phyloP scores from a whole-genome alignment of 2,113 vertebrate genomes.

The Phalacrocorax aristotelis region DNA sequence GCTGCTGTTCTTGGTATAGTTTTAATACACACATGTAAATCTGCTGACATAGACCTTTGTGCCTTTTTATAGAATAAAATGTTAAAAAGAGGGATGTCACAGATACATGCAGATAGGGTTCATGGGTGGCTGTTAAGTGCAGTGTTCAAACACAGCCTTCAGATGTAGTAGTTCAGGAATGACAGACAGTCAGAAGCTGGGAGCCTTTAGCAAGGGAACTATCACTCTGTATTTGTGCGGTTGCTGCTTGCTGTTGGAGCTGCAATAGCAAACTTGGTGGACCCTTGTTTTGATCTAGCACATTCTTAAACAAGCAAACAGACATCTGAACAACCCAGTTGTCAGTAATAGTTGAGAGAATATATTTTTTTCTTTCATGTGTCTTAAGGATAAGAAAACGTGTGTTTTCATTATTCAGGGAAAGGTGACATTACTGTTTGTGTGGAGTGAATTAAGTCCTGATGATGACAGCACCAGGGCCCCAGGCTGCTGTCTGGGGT shows the following conservation, averaged over 20 bases:
- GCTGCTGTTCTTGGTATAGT: background rate
- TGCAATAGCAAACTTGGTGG: background rate
- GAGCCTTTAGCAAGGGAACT: background rate
- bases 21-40: background rate
- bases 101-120: background rate
- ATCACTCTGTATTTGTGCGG: background rate
- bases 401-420: background rate
- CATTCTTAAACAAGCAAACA: background rate
- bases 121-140: background rate
- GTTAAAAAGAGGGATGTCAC: background rate
- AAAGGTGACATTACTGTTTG: background rate
- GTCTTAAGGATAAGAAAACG: background rate
- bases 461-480: background rate
- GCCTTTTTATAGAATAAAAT: background rate
- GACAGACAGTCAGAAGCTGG: background rate
- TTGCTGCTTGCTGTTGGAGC: rapidly evolving
- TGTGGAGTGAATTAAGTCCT: background rate
- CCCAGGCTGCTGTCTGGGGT: background rate
- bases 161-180: background rate
- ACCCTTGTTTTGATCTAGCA: background rate
- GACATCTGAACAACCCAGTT: background rate
- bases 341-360: background rate
- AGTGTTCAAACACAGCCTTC: background rate
- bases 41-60: background rate
- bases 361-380: background rate